These are phyloP conservation scores for Dendrocincla tyrannina DNA, from an alignment of 2,797 vertebrate species.

Conservation along the genomic window DNA sequence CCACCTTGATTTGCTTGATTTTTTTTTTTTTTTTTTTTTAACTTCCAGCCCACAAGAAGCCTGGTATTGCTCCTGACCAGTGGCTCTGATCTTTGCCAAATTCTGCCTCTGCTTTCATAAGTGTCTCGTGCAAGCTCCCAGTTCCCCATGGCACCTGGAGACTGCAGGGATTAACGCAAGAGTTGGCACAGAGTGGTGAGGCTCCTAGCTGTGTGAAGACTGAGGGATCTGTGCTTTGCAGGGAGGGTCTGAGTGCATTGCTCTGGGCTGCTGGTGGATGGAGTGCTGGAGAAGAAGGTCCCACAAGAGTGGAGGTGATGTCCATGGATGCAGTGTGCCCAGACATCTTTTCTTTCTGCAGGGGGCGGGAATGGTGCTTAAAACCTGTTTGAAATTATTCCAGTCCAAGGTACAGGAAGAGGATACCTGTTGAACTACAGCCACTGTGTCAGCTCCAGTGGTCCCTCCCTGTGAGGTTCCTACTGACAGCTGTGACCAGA, in stretches of 20 bases:
- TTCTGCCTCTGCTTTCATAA: not conserved
- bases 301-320: not conserved
- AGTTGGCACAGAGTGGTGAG: not conserved
- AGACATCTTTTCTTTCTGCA: not conserved
- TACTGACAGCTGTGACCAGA: not conserved
- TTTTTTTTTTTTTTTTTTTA: not conserved
- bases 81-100: not conserved
- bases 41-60: not conserved
- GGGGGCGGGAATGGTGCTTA: not conserved
- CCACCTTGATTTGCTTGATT: not conserved
- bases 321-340: not conserved
- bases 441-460: fast-evolving
- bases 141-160: fast-evolving
- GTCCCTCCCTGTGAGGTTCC: not conserved
- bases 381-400: not conserved
- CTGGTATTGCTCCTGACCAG: not conserved
- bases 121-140: not conserved
- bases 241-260: not conserved
- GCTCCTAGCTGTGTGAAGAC: not conserved
- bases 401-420: not conserved
- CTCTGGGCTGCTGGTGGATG: not conserved
- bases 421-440: fast-evolving
- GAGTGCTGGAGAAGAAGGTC: not conserved
- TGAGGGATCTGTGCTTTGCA: not conserved
- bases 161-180: not conserved